phyloP scores from a whole-genome alignment of 2,797 vertebrate species.

The Acrocephalus scirpaceus region DNA sequence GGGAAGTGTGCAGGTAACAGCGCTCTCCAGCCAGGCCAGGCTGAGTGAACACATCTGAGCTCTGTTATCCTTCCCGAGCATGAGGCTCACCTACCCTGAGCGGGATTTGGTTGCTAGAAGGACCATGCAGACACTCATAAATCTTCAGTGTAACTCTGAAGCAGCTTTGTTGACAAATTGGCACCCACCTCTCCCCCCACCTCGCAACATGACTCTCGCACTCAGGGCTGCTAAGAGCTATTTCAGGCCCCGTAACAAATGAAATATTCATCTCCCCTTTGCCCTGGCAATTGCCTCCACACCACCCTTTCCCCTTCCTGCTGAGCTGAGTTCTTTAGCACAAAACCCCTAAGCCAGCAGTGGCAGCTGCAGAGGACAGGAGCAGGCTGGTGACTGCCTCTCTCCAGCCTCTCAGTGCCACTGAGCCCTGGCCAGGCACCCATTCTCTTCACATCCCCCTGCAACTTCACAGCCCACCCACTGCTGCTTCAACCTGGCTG shows the following conservation, averaged over 20 bases:
- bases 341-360: not conserved
- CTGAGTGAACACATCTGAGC: not conserved
- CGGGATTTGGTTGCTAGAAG: not conserved
- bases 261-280: conserved; percentile 40
- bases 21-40: not conserved
- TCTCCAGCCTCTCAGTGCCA: not conserved
- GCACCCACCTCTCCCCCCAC: not conserved
- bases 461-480: not conserved
- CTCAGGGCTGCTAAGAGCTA: conserved; percentile 36
- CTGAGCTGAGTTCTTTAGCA: not conserved
- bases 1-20: not conserved
- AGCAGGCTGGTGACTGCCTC: not conserved
- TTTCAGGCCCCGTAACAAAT: conserved; percentile 58
- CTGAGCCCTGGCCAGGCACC: not conserved
- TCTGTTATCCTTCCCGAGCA: not conserved
- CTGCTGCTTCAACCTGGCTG: not conserved
- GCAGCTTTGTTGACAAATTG: conserved; percentile 55
- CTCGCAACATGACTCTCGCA: not conserved
- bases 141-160: conserved; percentile 44
- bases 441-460: accelerated
- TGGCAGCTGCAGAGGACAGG: not conserved
- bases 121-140: conserved; percentile 24
- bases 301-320: not conserved
- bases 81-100: not conserved
- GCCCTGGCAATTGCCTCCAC: conserved; percentile 29